Base-by-base conservation (phyloP, 2,888 invertebrate genomes). In the Crematogaster levior region DNA sequence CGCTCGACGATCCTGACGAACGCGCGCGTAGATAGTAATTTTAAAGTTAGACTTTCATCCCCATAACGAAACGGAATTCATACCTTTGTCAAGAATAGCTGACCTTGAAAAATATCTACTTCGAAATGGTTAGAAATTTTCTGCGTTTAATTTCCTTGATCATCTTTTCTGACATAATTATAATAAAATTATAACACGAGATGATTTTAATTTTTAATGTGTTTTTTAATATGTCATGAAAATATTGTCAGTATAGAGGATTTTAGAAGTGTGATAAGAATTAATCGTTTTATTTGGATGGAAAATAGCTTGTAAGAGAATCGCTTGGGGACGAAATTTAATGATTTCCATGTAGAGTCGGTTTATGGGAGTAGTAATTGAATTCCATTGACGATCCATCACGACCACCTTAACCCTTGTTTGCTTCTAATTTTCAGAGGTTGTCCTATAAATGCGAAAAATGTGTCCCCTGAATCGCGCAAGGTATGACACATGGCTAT, bases 331-430 rank as follows among this genome's bases (percentile, higher is more conserved):
- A 53, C 77, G 30, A 53, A 77, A 43, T 68, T 77, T 40, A 21
- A 53, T 21, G 68, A 1, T 21, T 63, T 63, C 15, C 66, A 27
- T 9, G 68, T 40, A 40, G 27, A 40, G 40, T 40, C 40, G 1
- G 7, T 12, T 66, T 75, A 66, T 66, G 12, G 15, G 43, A 46
- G 63, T 24, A 56, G 18, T 84, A 84, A 84, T 84, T 75, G 82
- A 77, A 84, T 84, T 84, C 63, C 70, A 63, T 58, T 58, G 82
- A 37, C 84, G 53, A 83, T 74, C 46, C 61, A 51, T 73, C 24
- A 63, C 18, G 40, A 58, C 63, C 68, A 65, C 40, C 53, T 81
- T 81, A 75, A 81, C 75, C 70, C 70, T 82, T 9, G 30, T 12
- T 21, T 21, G 10, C 40, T 4, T 43, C 46, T 58, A 68, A 75